Percentiles rank a stretch among this genome's conserved stretches.
Evolutionary conservation across 2,888 invertebrate genomes (phyloP).

Genomic region (Brachypterus glaber): DNA sequence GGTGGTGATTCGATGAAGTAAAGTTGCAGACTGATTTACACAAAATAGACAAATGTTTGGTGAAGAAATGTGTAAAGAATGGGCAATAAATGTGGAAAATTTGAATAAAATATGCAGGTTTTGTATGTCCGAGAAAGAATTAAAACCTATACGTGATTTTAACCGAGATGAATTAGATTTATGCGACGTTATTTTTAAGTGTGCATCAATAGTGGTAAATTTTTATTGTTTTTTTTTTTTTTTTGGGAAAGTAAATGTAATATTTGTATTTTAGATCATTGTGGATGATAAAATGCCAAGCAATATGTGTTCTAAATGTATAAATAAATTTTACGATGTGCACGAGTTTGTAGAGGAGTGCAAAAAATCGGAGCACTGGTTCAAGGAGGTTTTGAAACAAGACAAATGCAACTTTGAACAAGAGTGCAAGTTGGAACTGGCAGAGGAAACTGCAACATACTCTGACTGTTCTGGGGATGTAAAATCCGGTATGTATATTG

Average conservation of each 20-base stretch:
- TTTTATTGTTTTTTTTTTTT: neutral
- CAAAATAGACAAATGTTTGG: too few species aligned
- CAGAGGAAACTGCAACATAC: too few species aligned
- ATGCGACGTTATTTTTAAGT: neutral
- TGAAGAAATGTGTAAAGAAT: too few species aligned
- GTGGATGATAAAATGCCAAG: neutral
- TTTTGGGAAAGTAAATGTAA: too few species aligned
- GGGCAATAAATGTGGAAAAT: too few species aligned
- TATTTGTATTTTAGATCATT: neutral
- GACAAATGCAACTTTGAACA: too few species aligned
- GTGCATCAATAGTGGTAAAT: neutral
- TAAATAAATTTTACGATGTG: neutral
- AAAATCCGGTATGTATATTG: neutral
- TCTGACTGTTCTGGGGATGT: neutral
- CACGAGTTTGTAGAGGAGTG: neutral
- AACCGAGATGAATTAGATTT: neutral
- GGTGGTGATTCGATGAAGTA: too few species aligned
- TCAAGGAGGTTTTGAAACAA: too few species aligned
- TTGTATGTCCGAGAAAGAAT: neutral
- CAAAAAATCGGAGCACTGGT: neutral
- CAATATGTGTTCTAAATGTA: neutral
- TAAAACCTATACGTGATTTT: neutral
- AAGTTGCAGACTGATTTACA: too few species aligned
- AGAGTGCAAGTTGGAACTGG: too few species aligned
- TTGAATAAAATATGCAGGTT: neutral